phyloP scores from a whole-genome alignment of 2,888 invertebrate species.

The Perithous albicinctus region DNA sequence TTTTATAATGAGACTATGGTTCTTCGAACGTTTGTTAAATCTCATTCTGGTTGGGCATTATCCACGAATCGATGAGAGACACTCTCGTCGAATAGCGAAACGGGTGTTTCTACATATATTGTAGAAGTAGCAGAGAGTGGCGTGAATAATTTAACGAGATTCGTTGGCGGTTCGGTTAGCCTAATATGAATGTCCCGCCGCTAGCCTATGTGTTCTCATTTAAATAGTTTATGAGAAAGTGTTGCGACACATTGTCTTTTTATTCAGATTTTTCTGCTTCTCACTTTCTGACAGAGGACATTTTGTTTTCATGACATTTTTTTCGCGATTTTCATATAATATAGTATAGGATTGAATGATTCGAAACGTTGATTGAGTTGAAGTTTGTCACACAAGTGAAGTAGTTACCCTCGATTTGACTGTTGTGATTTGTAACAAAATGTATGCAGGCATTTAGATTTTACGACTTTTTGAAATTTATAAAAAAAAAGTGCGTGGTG shows the following conservation, averaged over 20 bases:
- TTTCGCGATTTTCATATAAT: too few species aligned
- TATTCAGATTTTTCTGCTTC: conserved; percentile 1
- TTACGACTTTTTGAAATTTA: too few species aligned
- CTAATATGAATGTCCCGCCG: conserved; percentile 75
- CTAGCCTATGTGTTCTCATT: conserved; percentile 67
- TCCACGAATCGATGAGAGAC: conserved; percentile 37
- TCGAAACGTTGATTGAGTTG: too few species aligned
- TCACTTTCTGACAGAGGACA: too few species aligned
- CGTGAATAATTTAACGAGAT: conserved; percentile 76
- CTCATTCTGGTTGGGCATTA: neutral
- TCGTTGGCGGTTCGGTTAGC: conserved; percentile 75
- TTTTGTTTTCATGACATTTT: too few species aligned
- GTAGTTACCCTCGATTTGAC: too few species aligned
- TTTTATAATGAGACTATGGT: neutral
- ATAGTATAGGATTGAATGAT: too few species aligned
- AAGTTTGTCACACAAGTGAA: too few species aligned
- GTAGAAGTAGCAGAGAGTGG: conserved; percentile 65
- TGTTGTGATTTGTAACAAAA: too few species aligned
- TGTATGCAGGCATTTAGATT: too few species aligned
- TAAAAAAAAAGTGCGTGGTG: too few species aligned
- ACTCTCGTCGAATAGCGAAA: conserved; percentile 1
- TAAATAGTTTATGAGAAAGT: conserved; percentile 73
- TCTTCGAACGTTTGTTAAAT: conserved; percentile 14
- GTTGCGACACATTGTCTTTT: conserved; percentile 43
- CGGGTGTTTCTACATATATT: conserved; percentile 15